Evolutionary conservation across 2,888 invertebrate genomes (phyloP), one percentile per base, ranked within the genome.

Genomic region (Aphodius sticticus): DNA sequence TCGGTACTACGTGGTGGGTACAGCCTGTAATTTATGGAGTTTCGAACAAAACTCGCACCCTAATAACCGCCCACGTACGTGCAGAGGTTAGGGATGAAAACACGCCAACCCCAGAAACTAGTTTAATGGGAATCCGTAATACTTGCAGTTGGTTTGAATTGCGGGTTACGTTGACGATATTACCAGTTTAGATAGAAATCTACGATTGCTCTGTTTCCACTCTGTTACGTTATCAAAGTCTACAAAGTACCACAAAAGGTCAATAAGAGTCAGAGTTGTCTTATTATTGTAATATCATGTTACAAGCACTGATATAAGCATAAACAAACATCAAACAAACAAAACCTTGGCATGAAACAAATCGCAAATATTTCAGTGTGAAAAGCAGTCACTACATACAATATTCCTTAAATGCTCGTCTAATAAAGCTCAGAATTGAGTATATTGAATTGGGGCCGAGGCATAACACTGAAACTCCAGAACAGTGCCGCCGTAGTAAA

Each of bases 401-500:
- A 53, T 53, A 53, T 53, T 35, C 74, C 36, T 74, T 36, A 74
- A 35, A 74, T 35, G 26, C 36, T 36, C n/a, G n/a, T n/a, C 36
- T 74, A 74, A 74, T 74, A 74, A 36, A 74, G 74, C 35, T 37
- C 74, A 37, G 35, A 35, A 37, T 74, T n/a, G 53, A 53, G 53
- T 53, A 36, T 74, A 74, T 37, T 35, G 36, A 35, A 35, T 2
- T 6, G 37, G 36, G 74, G 74, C 35, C 74, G 35, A 35, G 74
- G 74, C 9, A 53, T 53, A 74, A 74, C 74, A 37, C 74, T 14
- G 76, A 76, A 76, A 76, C 76, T 16, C 16, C 38, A 69, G 37
- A 76, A 26, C 26, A 26, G 26, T 26, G 69, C n/a, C 3, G 79
- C 36, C 79, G 79, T 78, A 76, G 78, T 69, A 72, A 36, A 72